Conservation (phyloP, 2,797 vertebrate genomes). For the Picus viridis region DNA sequence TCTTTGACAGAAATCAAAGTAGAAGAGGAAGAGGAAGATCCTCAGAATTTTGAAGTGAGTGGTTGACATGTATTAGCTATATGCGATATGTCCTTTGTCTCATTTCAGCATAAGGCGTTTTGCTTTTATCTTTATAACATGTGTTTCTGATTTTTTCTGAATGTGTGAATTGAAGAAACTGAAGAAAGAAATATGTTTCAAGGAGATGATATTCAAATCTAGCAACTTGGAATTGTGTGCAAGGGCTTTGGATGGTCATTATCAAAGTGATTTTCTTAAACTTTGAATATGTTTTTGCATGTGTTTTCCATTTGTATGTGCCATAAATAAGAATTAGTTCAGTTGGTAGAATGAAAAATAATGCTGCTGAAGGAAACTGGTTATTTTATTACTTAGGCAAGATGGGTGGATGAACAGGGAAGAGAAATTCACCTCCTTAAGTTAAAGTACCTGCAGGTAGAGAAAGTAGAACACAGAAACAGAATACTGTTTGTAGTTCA, state of each 20-base stretch:
- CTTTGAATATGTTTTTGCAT: not conserved
- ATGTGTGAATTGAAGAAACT: slow-evolving; percentile 6
- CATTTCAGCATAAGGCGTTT: not conserved
- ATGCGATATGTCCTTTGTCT: not conserved
- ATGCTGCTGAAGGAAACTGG: not conserved
- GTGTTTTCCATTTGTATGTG: not conserved
- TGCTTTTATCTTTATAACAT: not conserved
- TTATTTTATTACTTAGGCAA: not conserved
- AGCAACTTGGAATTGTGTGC: not conserved
- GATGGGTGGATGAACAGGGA: fast-evolving
- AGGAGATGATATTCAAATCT: not conserved
- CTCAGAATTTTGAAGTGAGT: slow-evolving; percentile 88
- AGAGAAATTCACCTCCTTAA: not conserved
- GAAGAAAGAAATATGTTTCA: not conserved
- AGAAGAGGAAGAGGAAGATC: slow-evolving; percentile 86
- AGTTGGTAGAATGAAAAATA: not conserved
- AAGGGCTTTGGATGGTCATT: not conserved
- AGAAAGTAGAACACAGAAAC: not conserved
- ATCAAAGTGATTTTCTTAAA: not conserved
- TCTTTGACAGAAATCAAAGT: slow-evolving; percentile 87
- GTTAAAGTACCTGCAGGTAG: not conserved
- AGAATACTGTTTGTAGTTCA: not conserved
- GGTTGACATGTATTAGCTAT: not conserved
- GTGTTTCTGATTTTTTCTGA: not conserved
- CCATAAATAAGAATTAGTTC: not conserved